Base-by-base conservation (phyloP, 2,888 invertebrate genomes). In the Andricus quercusramuli region DNA sequence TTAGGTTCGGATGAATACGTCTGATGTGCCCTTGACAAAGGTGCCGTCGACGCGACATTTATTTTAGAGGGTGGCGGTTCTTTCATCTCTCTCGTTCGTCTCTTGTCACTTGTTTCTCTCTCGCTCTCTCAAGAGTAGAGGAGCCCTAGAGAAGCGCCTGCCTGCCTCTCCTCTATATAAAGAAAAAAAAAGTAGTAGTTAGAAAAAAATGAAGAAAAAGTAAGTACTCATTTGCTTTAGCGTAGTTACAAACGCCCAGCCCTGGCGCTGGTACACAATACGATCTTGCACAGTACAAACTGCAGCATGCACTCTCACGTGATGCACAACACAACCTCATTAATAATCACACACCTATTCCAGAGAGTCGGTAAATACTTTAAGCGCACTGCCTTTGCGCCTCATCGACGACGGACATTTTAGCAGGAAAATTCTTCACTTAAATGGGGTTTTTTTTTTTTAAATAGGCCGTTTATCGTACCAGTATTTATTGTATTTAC, bases 401-500 rank as follows among this genome's bases (percentile, higher is more conserved):
- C n/a, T 56, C 56, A 56, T 56, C 56, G 47, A n/a, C 20, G 51
- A 37, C 56, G n/a, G n/a, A 44, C 22, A 22, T 41, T 47, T 47
- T 47, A 47, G 11, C n/a, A n/a, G 56, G n/a, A n/a, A 56, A 56
- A 56, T 20, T 56, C 56, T 56, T 56, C 56, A 56, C 56, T n/a
- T n/a, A 9, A 56, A 56, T n/a, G 37, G 6, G 3, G 3, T 5
- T 32, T 32, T 37, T 37, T 37, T 37, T 37, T 6, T 51, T 17
- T 8, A 51, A 20, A 51, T 20, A n/a, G 41, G 41, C 13, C 41
- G 41, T 41, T 41, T 68, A 37, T 68, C 22, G 47, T 68, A 47
- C 47, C 47, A 68, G 68, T 44, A 68, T 68, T 68, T 68, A 68
- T 68, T 68, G 47, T 47, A 25, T 68, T 68, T 68, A 68, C 29